phyloP scores from a whole-genome alignment of 2,888 invertebrate species.

The Choreutis nemorana region DNA sequence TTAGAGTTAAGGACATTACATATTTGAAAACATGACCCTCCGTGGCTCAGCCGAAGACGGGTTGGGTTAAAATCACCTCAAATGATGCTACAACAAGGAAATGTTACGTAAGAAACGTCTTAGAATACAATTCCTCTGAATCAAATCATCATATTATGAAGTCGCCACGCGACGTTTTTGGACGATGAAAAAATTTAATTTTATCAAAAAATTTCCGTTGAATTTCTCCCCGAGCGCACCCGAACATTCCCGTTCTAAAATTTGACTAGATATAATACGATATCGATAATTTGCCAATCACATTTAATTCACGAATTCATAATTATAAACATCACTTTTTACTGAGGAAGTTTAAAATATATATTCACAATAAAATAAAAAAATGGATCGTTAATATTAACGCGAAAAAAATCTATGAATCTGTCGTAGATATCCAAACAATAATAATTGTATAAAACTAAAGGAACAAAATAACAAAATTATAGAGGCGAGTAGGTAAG shows the following conservation, averaged over 20 bases:
- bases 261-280: conserved; percentile 64
- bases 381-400: conserved; percentile 36
- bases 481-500: conserved; percentile 57
- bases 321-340: conserved; percentile 40
- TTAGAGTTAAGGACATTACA: conserved; percentile 55
- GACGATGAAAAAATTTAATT: conserved; percentile 40
- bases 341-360: conserved; percentile 53
- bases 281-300: conserved; percentile 47
- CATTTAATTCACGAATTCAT: conserved; percentile 19
- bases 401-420: conserved; percentile 32
- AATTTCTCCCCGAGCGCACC: conserved; percentile 47
- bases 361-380: conserved; percentile 36
- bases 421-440: conserved; percentile 53
- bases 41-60: too few relatives aligned
- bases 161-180: conserved; percentile 57
- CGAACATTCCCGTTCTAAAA: conserved; percentile 34
- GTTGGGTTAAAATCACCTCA: conserved; percentile 42
- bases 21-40: conserved; percentile 40
- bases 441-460: conserved; percentile 55
- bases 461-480: conserved; percentile 64
- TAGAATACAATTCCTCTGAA: conserved; percentile 56
- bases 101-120: conserved; percentile 36
- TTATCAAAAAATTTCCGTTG: conserved; percentile 49
- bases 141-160: conserved; percentile 41
- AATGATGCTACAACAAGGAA: conserved; percentile 39